Conservation (phyloP, 2,113 vertebrate species). For the Laticauda laticaudata region DNA sequence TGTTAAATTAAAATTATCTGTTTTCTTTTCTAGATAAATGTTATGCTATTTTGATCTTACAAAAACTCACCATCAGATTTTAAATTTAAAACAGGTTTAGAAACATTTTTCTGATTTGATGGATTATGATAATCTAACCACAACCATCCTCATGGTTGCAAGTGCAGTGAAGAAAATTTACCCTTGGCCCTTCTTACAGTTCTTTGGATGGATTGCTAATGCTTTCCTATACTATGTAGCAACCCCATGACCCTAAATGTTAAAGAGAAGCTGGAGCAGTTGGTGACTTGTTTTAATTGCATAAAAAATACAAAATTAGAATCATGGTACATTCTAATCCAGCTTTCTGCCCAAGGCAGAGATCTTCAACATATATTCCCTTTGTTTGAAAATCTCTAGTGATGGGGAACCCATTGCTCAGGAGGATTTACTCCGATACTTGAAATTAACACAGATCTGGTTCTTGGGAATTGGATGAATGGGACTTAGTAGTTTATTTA, state of each 20-base stretch:
- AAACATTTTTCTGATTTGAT: background rate
- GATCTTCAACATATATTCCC: background rate
- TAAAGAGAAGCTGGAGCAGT: background rate
- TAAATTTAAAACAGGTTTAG: background rate
- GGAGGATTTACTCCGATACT: background rate
- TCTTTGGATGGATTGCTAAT: background rate
- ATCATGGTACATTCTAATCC: background rate
- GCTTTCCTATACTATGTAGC: background rate
- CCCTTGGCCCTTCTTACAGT: background rate
- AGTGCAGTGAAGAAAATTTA: background rate
- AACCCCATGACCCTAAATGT: background rate
- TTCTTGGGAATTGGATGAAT: background rate
- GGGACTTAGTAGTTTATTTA: background rate
- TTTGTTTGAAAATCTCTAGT: background rate
- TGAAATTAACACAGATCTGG: background rate
- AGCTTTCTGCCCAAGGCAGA: background rate
- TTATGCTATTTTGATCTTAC: background rate
- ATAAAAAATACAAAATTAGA: background rate
- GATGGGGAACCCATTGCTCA: background rate
- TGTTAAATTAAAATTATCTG: background rate
- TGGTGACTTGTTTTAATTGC: background rate
- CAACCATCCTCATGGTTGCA: background rate
- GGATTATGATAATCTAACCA: background rate
- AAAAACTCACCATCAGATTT: background rate
- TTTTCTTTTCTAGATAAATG: background rate